phyloP scores from a whole-genome alignment of 2,113 vertebrate species.

The Pangasianodon gigas region DNA sequence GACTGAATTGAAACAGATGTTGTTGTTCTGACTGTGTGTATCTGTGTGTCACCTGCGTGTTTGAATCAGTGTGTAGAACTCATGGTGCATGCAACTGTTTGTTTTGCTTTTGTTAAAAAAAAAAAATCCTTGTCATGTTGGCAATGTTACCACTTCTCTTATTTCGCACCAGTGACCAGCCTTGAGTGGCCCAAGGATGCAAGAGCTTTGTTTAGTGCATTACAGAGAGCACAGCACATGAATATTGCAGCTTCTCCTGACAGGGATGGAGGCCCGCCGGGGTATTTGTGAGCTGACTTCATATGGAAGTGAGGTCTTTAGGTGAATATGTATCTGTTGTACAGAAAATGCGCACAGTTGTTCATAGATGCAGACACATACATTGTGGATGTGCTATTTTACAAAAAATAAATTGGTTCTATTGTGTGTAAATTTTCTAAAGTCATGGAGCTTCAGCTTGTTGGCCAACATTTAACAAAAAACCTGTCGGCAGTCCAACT shows the following conservation, averaged over 20 bases:
- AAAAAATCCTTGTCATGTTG: neutral
- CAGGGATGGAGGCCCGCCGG: neutral
- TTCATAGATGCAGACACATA: neutral
- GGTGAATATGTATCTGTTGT: neutral
- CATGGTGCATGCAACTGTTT: neutral
- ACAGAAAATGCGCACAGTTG: neutral
- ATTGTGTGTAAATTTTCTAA: neutral
- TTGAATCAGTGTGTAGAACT: neutral
- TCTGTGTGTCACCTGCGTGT: neutral
- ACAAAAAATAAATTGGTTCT: neutral
- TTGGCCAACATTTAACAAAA: conserved; percentile 23
- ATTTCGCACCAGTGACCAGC: conserved; percentile 37
- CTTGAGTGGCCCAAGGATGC: conserved; percentile 15
- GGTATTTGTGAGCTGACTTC: neutral
- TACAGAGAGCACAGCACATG: conserved; percentile 36
- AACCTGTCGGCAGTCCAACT: conserved; percentile 21
- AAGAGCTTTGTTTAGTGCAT: conserved; percentile 28
- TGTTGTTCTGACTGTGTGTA: conserved; percentile 12
- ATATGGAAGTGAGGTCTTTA: neutral
- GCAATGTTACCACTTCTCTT: conserved; percentile 13
- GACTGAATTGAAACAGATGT: conserved; percentile 16
- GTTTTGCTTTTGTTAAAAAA: conserved; percentile 7
- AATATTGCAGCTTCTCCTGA: conserved; percentile 18
- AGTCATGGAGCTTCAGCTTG: conserved; percentile 8
- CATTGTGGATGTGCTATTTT: neutral